A percentile compares a stretch with the other conserved stretches of the same genome.
These are phyloP conservation scores for Macrosteles quadrilineatus DNA, from an alignment of 1,140 invertebrate genomes.

Conservation along the genomic window DNA sequence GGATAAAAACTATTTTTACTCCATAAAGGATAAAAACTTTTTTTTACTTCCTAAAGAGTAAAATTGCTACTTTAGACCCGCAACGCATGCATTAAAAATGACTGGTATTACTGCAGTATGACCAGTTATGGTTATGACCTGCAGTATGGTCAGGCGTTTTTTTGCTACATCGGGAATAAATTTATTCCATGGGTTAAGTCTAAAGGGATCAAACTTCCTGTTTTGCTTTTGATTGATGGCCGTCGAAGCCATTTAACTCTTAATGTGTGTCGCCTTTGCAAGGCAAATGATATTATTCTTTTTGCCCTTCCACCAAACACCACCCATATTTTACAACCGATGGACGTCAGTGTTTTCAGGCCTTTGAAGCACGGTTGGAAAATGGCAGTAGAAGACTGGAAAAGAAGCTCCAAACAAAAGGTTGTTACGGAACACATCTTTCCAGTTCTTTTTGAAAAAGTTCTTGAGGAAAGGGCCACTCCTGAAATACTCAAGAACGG, in stretches of 20 bases:
- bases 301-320: conserved; percentile 52
- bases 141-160: conserved; percentile 41
- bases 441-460: neutral
- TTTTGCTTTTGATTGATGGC: conserved; percentile 45
- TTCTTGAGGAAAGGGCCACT: neutral
- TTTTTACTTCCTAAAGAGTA: too few relatives aligned
- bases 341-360: conserved; percentile 49
- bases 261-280: too few relatives aligned
- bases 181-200: conserved; percentile 41
- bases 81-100: too few relatives aligned
- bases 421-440: conserved; percentile 2
- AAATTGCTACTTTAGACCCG: too few relatives aligned
- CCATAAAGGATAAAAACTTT: too few relatives aligned
- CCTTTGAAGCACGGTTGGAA: conserved; percentile 49
- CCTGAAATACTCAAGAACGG: neutral
- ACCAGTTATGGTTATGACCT: too few relatives aligned
- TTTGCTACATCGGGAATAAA: conserved; percentile 44
- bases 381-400: conserved; percentile 42
- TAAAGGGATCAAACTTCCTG: conserved; percentile 41
- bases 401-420: neutral
- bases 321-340: conserved; percentile 51
- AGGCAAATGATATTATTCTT: too few relatives aligned
- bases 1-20: too few relatives aligned
- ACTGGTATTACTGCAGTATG: too few relatives aligned
- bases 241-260: too few relatives aligned